Evolutionary conservation across 2,888 invertebrate species (phyloP).

Genomic region (Tetramorium bicarinatum): DNA sequence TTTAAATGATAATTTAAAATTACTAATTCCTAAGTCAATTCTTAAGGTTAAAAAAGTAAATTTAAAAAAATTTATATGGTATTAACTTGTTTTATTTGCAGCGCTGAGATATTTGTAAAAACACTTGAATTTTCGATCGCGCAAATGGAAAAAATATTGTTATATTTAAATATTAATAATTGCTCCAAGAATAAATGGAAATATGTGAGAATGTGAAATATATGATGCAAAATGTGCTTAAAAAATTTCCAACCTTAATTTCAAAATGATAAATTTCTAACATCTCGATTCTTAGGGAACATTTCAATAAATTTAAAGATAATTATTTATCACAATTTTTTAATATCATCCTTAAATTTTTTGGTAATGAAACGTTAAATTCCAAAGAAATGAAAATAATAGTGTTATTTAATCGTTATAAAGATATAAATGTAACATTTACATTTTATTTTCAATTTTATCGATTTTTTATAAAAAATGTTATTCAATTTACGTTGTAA

Average conservation of each 20-base stretch:
- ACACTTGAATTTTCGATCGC: background rate
- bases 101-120: background rate
- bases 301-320: background rate
- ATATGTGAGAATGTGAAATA: background rate
- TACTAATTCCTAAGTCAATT: background rate
- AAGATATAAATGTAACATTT: background rate
- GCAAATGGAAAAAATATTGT: background rate
- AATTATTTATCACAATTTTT: background rate
- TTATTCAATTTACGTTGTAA: background rate
- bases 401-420: background rate
- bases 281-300: background rate
- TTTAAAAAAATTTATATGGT: background rate
- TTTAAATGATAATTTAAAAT: background rate
- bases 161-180: background rate
- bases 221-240: background rate
- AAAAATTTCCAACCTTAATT: slow-evolving; percentile 15
- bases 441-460: background rate
- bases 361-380: background rate
- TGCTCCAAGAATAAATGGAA: background rate
- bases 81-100: background rate
- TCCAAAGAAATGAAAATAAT: background rate
- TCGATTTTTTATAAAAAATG: background rate
- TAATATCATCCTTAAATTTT: background rate
- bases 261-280: background rate
- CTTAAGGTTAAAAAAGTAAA: background rate